These are phyloP conservation scores for Gobius niger DNA, from an alignment of 2,113 vertebrate genomes.

Conservation along the genomic window DNA sequence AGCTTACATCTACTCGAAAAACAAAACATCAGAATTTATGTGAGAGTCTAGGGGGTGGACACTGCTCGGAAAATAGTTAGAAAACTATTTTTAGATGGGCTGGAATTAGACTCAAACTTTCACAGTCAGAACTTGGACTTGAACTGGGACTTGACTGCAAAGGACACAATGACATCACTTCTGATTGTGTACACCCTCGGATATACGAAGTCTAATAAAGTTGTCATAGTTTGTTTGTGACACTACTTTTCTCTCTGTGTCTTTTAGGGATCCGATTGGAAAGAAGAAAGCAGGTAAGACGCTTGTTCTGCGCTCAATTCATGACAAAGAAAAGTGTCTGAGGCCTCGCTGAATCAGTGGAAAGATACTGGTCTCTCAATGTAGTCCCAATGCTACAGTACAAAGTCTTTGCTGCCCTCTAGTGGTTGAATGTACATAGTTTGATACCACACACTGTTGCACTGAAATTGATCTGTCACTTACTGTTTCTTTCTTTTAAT, in stretches of 20 bases:
- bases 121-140: no score
- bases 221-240: background rate
- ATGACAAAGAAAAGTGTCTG: background rate
- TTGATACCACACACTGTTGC: background rate
- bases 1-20: no score
- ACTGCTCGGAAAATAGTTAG: no score
- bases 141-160: no score
- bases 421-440: conserved; percentile 37
- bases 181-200: no score
- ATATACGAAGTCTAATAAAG: background rate
- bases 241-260: conserved; percentile 41
- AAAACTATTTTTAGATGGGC: no score
- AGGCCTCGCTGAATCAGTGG: background rate
- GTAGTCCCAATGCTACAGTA: background rate
- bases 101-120: no score
- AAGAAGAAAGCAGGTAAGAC: conserved; percentile 94
- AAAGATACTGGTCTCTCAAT: background rate
- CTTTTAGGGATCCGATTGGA: conserved; percentile 87
- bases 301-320: background rate
- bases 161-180: no score
- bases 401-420: conserved; percentile 41
- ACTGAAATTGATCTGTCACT: background rate
- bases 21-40: no score
- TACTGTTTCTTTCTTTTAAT: conserved; percentile 28
- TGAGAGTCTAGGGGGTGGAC: no score